Conservation (phyloP, 2,888 invertebrate genomes). For the Pseudococcus jackbeardsleyi region DNA sequence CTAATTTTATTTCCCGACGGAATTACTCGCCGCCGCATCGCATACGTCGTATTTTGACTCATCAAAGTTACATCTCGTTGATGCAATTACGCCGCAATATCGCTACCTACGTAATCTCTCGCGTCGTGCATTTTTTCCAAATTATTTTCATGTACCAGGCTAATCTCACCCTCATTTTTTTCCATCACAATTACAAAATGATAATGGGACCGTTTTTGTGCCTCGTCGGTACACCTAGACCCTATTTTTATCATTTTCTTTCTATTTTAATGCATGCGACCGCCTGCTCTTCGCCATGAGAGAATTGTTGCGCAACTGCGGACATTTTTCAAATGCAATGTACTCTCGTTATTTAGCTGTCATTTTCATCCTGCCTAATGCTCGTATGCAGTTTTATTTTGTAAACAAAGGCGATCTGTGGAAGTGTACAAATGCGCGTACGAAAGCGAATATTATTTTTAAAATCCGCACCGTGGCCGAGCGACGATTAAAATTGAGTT, state of each 20-base stretch:
- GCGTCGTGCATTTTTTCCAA: background rate
- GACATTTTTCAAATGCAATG: constrained; percentile 29
- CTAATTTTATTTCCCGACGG: constrained; percentile 25
- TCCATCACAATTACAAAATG: background rate
- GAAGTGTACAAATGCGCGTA: background rate
- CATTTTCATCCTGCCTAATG: background rate
- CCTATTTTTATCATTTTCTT: constrained; percentile 10
- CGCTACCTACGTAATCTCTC: background rate
- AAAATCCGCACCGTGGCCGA: background rate
- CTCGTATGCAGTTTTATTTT: constrained; percentile 6
- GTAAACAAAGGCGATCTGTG: background rate
- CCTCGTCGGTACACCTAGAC: background rate
- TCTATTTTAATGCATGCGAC: background rate
- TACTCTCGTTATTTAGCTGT: constrained; percentile 24
- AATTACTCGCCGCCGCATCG: background rate
- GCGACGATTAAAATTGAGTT: constrained; percentile 22
- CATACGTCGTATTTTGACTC: background rate
- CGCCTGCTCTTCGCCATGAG: background rate
- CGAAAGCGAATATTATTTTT: background rate
- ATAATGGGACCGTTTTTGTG: background rate
- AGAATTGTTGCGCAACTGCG: background rate
- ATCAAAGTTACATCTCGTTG: constrained; percentile 23
- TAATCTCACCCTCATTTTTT: constrained; percentile 36
- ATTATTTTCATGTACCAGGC: constrained; percentile 6
- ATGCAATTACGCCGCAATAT: background rate